Evolutionary conservation across 2,888 invertebrate genomes (phyloP).

Genomic region (Bursaphelenchus okinawaensis): DNA sequence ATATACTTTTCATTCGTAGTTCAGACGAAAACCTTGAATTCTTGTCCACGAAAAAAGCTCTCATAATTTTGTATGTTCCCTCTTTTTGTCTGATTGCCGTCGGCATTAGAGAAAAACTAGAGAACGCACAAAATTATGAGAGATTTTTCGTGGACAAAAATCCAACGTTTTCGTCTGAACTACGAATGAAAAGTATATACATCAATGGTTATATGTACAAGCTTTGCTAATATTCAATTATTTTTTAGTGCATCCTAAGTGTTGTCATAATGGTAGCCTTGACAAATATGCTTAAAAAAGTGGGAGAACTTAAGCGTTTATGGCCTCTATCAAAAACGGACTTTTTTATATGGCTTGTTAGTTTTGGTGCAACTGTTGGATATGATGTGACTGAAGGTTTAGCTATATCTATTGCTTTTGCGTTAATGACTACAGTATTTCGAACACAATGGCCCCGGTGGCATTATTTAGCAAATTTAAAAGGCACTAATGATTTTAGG

Average conservation of each 20-base stretch:
- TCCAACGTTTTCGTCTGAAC: no score
- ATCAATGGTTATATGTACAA: neutral
- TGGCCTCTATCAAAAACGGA: slow-evolving; percentile 57
- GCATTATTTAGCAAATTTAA: slow-evolving; percentile 50
- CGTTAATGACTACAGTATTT: slow-evolving; percentile 56
- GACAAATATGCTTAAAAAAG: slow-evolving; percentile 68
- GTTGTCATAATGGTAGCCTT: slow-evolving; percentile 76
- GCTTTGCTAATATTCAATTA: no score
- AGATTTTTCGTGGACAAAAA: no score
- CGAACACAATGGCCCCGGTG: slow-evolving; percentile 56
- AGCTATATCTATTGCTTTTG: slow-evolving; percentile 49
- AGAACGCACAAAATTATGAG: no score
- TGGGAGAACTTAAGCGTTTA: slow-evolving; percentile 41
- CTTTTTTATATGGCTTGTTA: slow-evolving; percentile 53
- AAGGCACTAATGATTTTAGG: slow-evolving; percentile 49
- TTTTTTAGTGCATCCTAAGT: slow-evolving; percentile 70
- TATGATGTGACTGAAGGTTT: slow-evolving; percentile 57
- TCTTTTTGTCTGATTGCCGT: no score
- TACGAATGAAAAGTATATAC: no score
- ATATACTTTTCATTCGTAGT: no score
- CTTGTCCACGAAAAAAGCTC: no score
- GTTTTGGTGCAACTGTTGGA: slow-evolving; percentile 48
- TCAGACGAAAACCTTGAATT: no score
- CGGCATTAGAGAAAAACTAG: no score
- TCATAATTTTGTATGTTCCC: no score